Base-by-base conservation (phyloP, 2,888 invertebrate genomes). In the Podabrus alpinus region DNA sequence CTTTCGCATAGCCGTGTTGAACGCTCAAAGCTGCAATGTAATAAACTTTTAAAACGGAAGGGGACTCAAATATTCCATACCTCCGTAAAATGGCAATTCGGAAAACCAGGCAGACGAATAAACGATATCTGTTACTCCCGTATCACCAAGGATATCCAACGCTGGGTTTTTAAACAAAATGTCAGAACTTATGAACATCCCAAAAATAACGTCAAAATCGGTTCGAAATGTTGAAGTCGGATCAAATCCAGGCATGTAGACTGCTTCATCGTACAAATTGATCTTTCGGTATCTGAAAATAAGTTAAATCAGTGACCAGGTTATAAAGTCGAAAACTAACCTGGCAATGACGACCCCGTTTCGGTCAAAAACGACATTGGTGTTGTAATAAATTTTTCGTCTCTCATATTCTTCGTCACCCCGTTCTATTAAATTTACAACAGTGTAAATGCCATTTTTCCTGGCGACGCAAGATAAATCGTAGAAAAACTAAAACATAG, bases 111-210 rank as follows among this genome's bases (percentile, higher is more conserved):
- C 92, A 0, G 93, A 91, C 0, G 94, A 89, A 80, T 91, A 94
- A 0, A 93, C 86, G 10, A 95, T 86, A 81, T 94, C 92, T 11
- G 89, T 91, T 3, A 89, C 80, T 9, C 68, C 13, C 1, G 85
- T 83, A 64, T 81, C 75, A 77, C 73, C 72, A 4, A 79, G 59
- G 7, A 82, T 71, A 76, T 90, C 89, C 10, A 93, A 87, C 0
- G 92, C 90, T 0, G 96, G 95, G 4, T 90, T 88, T 81, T 92
- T 90, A 87, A 94, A 96, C 79, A 95, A 86, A 11, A 96, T 90
- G 84, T 97, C 97, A 83, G 95, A 95, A 86, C 96, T 96, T 68
- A 93, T 92, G 84, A 94, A 93, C 79, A 94, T 91, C 1, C 95
- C 96, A 83, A 96, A 95, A 9, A 89, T 92, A 0, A 94, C 93